Percentiles rank a stretch among this genome's conserved stretches.
These are phyloP conservation scores for Hystrix cristata DNA, from an alignment of 2,113 vertebrate species.

Conservation along the genomic window DNA sequence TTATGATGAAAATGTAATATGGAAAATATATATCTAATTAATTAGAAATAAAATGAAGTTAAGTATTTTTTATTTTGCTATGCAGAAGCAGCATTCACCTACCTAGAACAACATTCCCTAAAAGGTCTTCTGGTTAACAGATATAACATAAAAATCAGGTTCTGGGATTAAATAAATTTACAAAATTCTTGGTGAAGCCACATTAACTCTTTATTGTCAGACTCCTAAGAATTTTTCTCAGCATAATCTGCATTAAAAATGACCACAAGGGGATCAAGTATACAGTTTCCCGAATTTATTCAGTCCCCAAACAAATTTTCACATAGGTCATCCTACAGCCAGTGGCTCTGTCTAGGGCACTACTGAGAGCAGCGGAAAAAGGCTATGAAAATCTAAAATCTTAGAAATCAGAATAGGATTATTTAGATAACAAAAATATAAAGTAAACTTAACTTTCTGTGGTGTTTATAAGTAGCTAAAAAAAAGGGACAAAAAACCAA, in stretches of 20 bases:
- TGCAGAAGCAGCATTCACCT: background rate
- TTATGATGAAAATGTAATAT: background rate
- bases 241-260: background rate
- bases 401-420: background rate
- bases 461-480: background rate
- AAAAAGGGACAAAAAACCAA: background rate
- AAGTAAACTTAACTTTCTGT: background rate
- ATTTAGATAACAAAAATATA: conserved; percentile 1
- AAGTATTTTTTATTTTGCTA: conserved; percentile 21
- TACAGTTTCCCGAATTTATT: background rate
- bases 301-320: background rate
- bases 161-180: background rate
- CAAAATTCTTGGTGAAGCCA: background rate
- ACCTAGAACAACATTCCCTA: background rate
- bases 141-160: background rate
- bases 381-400: background rate
- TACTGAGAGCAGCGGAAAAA: background rate
- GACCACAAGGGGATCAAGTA: background rate
- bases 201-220: conserved; percentile 17
- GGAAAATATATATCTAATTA: conserved; percentile 10
- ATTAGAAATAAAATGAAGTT: conserved; percentile 26
- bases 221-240: conserved; percentile 14
- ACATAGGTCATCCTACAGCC: background rate
- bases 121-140: conserved; percentile 5
- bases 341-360: background rate